Evolutionary conservation across 2,888 invertebrate genomes (phyloP), one percentile per base, ranked within the genome.

Genomic region (Hedychridium roseum): DNA sequence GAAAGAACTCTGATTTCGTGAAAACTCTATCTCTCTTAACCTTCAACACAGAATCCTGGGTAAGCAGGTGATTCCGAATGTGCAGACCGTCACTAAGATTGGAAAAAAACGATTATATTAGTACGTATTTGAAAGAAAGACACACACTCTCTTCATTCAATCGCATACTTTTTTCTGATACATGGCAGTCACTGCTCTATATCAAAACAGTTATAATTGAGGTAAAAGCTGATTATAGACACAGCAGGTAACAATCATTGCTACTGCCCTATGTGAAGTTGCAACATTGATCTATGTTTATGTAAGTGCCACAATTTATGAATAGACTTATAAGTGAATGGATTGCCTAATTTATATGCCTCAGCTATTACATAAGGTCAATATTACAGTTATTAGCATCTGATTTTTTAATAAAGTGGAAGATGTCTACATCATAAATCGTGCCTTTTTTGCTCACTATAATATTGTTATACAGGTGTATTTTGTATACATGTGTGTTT

Each of bases 71-170:
- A 76, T 74, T 74, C 77, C 77, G 66, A 71, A 71, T 68, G 75
- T 66, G 74, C 63, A 71, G 76, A 74, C 73, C 74, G 65, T 71
- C 75, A 73, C 77, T 78, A 78, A 73, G 76, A 76, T 74, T 76
- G 76, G 73, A 78, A 76, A 78, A 73, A 76, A 78, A 78, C 68
- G 70, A 68, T 70, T 66, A 74, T 72, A 78, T 78, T 78, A 78
- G 77, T 78, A 78, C 60, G 68, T 72, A 66, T 70, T 72, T 66
- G 61, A 63, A 68, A 66, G 63, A 70, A 65, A 66, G 60, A 35
- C 76, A 76, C 60, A 68, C 76, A 73, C 60, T 70, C 76, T 64
- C 43, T 68, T 57, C 71, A 71, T 59, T 69, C 69, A 67, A 61
- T n/a, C n/a, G n/a, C n/a, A n/a, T n/a, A n/a, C n/a, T n/a, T n/a